Percentiles rank a stretch among this genome's conserved stretches.
Conservation (phyloP, 2,888 invertebrate species). For the Ephialtes manifestator region DNA sequence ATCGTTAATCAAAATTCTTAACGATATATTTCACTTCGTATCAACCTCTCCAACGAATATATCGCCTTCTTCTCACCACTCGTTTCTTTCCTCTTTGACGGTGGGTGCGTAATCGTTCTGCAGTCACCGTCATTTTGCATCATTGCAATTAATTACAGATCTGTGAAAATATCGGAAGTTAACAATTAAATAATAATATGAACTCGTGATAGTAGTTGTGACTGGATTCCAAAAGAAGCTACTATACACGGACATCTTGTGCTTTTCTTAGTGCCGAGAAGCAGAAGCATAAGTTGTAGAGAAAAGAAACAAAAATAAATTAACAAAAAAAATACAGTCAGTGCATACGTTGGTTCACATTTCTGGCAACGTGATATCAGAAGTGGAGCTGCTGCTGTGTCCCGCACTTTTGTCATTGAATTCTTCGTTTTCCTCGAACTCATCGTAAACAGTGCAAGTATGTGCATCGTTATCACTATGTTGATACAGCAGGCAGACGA, state of each 20-base stretch:
- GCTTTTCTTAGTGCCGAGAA: neutral
- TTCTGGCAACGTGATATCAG: slow-evolving; percentile 8
- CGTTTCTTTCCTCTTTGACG: slow-evolving; percentile 11
- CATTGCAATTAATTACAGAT: slow-evolving; percentile 15
- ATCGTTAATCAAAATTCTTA: neutral
- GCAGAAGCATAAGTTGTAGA: neutral
- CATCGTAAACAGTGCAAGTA: slow-evolving; percentile 28
- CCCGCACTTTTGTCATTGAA: neutral
- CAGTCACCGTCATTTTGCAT: slow-evolving; percentile 20
- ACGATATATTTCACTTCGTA: neutral
- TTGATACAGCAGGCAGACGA: neutral
- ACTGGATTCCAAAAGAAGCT: slow-evolving; percentile 4
- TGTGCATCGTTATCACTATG: slow-evolving; percentile 32
- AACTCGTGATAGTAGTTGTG: slow-evolving; percentile 8
- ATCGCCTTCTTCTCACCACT: slow-evolving; percentile 5
- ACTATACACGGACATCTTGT: neutral
- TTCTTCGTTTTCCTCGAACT: neutral
- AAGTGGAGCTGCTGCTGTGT: slow-evolving; percentile 31
- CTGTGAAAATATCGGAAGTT: slow-evolving; percentile 5
- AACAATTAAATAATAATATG: slow-evolving; percentile 13
- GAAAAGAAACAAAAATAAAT: neutral
- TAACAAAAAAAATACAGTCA: slow-evolving; percentile 9
- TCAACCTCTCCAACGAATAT: neutral
- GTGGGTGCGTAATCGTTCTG: slow-evolving; percentile 20
- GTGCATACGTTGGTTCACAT: slow-evolving; percentile 9